A percentile compares a stretch with the other conserved stretches of the same genome.
phyloP scores from a whole-genome alignment of 2,888 invertebrate species.

The Tineola bisselliella region DNA sequence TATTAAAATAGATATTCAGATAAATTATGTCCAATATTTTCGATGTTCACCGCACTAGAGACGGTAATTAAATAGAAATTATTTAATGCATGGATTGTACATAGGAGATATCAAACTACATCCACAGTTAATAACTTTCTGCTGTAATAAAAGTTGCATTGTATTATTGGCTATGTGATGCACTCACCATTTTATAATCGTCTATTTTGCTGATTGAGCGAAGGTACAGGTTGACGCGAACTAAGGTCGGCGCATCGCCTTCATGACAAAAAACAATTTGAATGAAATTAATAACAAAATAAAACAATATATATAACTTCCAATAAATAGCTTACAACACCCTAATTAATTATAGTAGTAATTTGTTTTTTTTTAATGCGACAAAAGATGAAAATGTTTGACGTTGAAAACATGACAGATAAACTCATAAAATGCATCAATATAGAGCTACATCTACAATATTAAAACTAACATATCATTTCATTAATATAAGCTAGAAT shows the following conservation, averaged over 20 bases:
- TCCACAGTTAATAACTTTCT: conserved; percentile 28
- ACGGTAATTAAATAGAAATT: not conserved
- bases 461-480: conserved; percentile 23
- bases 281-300: not conserved
- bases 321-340: not conserved
- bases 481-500: conserved; percentile 30
- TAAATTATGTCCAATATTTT: no score
- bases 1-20: no score
- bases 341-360: not conserved
- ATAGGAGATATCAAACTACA: not conserved
- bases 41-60: no score
- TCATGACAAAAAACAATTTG: conserved; percentile 39
- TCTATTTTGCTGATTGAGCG: conserved; percentile 99
- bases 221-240: conserved; percentile 94
- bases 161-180: conserved; percentile 32
- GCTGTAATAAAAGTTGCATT: conserved; percentile 49
- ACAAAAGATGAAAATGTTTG: conserved; percentile 36
- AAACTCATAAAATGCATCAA: conserved; percentile 3
- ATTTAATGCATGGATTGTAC: not conserved
- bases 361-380: not conserved
- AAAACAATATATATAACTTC: not conserved
- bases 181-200: conserved; percentile 99
- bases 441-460: conserved; percentile 4
- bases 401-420: conserved; percentile 29
- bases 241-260: conserved; percentile 87